Evolutionary conservation across 2,797 vertebrate species (phyloP).

Genomic region (Hypotaenidia okinawae): DNA sequence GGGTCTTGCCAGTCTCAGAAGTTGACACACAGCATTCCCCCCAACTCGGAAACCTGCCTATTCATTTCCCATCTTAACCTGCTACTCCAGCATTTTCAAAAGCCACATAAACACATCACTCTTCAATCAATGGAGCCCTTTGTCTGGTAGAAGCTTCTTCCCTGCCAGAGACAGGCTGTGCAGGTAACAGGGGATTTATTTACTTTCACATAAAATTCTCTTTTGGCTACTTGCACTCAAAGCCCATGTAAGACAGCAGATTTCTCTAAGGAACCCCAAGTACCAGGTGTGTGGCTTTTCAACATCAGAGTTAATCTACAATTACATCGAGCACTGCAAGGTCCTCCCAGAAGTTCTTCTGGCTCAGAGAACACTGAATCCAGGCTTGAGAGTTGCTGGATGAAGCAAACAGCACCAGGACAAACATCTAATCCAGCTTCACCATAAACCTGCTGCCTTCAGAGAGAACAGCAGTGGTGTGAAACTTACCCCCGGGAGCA

Average conservation of each 20-base stretch:
- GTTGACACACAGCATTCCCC: fast-evolving
- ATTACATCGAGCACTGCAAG: not conserved
- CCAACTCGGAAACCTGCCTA: not conserved
- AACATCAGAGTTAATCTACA: not conserved
- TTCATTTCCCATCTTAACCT: not conserved
- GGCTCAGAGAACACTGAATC: not conserved
- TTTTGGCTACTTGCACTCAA: not conserved
- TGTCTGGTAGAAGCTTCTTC: not conserved
- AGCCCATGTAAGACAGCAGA: not conserved
- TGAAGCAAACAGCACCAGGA: not conserved
- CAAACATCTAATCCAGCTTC: not conserved
- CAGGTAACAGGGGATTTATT: not conserved
- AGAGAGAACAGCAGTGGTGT: not conserved
- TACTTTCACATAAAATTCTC: not conserved
- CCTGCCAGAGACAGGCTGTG: not conserved
- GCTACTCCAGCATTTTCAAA: not conserved
- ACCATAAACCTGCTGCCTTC: not conserved
- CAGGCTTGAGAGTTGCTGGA: not conserved
- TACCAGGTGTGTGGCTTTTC: not conserved
- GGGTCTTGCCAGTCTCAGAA: not conserved
- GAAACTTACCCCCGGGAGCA: not conserved
- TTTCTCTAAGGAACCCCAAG: not conserved
- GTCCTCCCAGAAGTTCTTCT: not conserved
- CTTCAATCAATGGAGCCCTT: not conserved
- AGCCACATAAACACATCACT: fast-evolving